Base-by-base conservation (phyloP, 35 echinoderm and acorn worm species). In the Lytechinus variegatus region DNA sequence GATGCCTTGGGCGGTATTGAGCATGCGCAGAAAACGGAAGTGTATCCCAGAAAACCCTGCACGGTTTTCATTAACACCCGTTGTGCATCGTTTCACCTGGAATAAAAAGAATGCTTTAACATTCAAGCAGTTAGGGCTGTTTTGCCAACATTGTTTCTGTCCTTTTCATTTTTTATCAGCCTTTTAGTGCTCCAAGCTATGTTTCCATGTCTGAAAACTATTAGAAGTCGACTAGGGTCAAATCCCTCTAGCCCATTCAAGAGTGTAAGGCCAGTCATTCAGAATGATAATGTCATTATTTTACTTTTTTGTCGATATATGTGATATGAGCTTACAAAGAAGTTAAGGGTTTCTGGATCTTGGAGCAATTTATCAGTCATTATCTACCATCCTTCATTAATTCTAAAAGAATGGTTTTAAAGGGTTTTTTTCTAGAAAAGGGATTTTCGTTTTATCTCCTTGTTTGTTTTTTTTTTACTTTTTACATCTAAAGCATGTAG, bases 21-120 rank as follows among this genome's bases (percentile, higher is more conserved):
- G 88, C 88, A 90, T 54, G 88, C 88, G 88, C 88, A 54, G 88
- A 90, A 54, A 90, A 54, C 88, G 88, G 88, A 90, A 90, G 11
- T 28, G 88, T 54, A 90, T 90, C 88, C 88, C 88, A 90, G 88
- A 90, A 90, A 90, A 33, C 28, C n/a, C 27, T 44, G 88, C 88
- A 54, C 88, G 88, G 88, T 52, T 52, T 90, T 90, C 88, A 90
- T 90, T 90, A 90, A 21, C 88, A 16, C 29, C 10, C 88, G 88
- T 90, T 90, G 29, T 90, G 88, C 88, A 51, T 27, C 16, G n/a
- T 90, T 90, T 90, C 88, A 54, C 88, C 66, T 90, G 29, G 88
- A 90, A 90, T n/a, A 90, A 90, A 10, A 33, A 14, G 88, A 90
- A 79, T 79, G 66, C 66, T 79, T 44, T 79, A 79, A 79, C 66